These are phyloP conservation scores for Cheirogaleus medius DNA, from an alignment of 2,113 vertebrate genomes.

Conservation along the genomic window DNA sequence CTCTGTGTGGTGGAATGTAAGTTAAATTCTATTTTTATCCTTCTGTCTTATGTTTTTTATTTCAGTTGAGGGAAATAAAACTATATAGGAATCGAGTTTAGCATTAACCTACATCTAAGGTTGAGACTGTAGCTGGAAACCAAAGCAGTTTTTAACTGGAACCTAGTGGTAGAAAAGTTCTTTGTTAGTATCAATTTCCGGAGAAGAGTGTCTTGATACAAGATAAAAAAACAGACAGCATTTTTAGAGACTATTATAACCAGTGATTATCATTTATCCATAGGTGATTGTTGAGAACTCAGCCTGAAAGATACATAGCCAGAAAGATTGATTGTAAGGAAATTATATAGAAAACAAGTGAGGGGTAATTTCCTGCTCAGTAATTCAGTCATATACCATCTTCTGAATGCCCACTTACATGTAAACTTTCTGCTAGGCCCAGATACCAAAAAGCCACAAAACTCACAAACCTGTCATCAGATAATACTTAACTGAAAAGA, in stretches of 20 bases:
- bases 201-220: conserved; percentile 25
- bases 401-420: not conserved
- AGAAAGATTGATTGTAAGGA: conserved; percentile 11
- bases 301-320: not conserved
- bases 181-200: not conserved
- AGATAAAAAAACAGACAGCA: not conserved
- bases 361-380: not conserved
- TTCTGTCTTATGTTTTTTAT: conserved; percentile 2
- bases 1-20: not conserved
- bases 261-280: conserved; percentile 20
- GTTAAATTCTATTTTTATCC: conserved; percentile 30
- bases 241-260: conserved; percentile 39
- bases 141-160: conserved; percentile 1
- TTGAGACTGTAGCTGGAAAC: not conserved
- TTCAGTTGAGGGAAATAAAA: not conserved
- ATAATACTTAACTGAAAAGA: not conserved
- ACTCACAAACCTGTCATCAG: not conserved
- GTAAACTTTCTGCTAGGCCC: conserved; percentile 30
- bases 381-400: not conserved
- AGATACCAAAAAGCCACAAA: not conserved
- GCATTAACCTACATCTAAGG: not conserved
- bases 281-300: conserved; percentile 16
- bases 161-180: not conserved
- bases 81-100: not conserved
- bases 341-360: conserved; percentile 38